phyloP scores from a whole-genome alignment of 2,113 vertebrate genomes.

The Pelmatolapia mariae region DNA sequence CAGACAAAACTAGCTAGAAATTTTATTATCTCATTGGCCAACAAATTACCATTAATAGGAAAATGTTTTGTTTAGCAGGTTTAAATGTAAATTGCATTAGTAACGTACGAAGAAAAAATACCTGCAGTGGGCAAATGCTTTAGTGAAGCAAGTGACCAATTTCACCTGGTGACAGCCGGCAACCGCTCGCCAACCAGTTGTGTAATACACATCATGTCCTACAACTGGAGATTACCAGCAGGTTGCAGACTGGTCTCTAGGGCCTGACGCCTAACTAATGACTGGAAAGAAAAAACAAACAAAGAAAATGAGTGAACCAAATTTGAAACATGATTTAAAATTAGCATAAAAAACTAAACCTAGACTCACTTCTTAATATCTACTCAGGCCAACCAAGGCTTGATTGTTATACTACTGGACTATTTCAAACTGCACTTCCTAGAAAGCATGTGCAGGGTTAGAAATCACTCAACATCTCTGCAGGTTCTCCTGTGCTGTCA shows the following conservation, averaged over 20 bases:
- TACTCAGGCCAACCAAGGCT: not conserved
- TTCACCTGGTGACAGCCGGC: not conserved
- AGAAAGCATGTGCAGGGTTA: not conserved
- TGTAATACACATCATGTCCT: not conserved
- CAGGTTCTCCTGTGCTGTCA: not conserved
- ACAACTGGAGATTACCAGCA: not conserved
- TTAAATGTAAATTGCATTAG: not conserved
- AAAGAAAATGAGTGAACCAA: fast-evolving
- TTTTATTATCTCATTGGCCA: not conserved
- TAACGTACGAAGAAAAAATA: not conserved
- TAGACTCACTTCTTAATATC: not conserved
- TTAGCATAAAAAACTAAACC: not conserved
- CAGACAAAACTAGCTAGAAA: not conserved
- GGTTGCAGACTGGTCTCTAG: not conserved
- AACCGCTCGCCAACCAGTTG: not conserved
- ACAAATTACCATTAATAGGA: not conserved
- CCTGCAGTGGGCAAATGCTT: not conserved
- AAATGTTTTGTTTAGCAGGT: not conserved
- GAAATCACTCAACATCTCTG: not conserved
- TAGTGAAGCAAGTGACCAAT: not conserved
- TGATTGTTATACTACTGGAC: not conserved
- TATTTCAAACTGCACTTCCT: not conserved
- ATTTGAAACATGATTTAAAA: not conserved
- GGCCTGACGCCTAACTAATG: not conserved
- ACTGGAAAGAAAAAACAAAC: not conserved